phyloP scores from a whole-genome alignment of 2,888 invertebrate species.

The Drosophila cracens region DNA sequence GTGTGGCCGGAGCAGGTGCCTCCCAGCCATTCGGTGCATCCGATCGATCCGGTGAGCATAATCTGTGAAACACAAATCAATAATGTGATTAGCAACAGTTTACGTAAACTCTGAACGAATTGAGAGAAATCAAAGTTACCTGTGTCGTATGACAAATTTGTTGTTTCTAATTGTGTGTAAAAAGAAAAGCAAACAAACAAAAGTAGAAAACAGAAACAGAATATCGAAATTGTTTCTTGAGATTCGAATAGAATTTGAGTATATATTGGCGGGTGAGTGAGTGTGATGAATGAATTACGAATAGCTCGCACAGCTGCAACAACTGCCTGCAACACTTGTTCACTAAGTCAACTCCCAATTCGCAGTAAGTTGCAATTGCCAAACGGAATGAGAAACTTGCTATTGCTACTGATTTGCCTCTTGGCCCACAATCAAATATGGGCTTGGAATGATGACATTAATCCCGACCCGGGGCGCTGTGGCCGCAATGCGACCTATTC shows the following conservation, averaged over 20 bases:
- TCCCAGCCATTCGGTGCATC: constrained; percentile 87
- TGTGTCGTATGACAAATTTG: constrained; percentile 82
- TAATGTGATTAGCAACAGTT: neutral
- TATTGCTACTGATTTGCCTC: too few species aligned
- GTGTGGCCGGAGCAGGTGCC: constrained; percentile 86
- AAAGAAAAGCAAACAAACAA: constrained; percentile 68
- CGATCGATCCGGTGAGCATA: constrained; percentile 92
- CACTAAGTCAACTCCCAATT: neutral
- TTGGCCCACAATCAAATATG: too few species aligned
- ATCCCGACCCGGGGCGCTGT: too few species aligned
- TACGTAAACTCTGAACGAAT: constrained; percentile 24
- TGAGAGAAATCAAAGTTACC: constrained; percentile 73
- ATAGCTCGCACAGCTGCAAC: neutral
- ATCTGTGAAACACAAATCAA: constrained; percentile 84
- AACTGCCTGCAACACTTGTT: constrained; percentile 7
- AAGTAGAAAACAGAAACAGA: constrained; percentile 61
- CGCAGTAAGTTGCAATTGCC: neutral
- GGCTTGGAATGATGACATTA: too few species aligned
- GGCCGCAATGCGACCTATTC: too few species aligned
- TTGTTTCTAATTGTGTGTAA: constrained; percentile 77
- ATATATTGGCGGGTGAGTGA: constrained; percentile 44
- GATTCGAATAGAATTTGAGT: constrained; percentile 32
- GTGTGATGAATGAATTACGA: constrained; percentile 16
- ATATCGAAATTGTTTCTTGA: constrained; percentile 62
- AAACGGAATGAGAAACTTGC: too few species aligned